Conservation (phyloP, 2,797 vertebrate species). For the Schizopygopsis malacanthus region DNA sequence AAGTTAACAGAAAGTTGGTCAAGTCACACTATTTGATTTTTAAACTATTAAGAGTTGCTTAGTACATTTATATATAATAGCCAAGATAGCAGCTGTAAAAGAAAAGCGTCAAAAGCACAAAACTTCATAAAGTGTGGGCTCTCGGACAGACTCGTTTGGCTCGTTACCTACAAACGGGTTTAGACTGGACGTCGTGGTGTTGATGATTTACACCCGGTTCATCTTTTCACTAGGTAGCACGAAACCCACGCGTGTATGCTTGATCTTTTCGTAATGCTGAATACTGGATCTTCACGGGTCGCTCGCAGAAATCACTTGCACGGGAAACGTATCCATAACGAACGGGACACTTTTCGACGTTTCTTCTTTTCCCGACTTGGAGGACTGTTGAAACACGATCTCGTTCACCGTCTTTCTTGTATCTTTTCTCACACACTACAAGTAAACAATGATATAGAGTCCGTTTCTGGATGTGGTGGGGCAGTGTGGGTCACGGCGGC, state of each 20-base stretch:
- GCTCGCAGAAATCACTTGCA: not conserved
- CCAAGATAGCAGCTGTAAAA: constrained; percentile 48
- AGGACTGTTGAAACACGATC: constrained; percentile 40
- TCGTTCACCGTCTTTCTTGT: not conserved
- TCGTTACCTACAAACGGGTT: not conserved
- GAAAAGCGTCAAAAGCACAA: constrained; percentile 34
- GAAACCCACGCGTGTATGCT: constrained; percentile 31
- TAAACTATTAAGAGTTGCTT: constrained; percentile 50
- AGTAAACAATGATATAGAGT: constrained; percentile 68
- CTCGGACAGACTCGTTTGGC: not conserved
- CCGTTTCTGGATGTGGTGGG: constrained; percentile 56
- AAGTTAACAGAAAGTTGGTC: constrained; percentile 47
- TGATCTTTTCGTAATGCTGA: constrained; percentile 45
- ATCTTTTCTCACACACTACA: constrained; percentile 59
- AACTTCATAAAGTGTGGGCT: not conserved
- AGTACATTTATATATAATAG: constrained; percentile 57
- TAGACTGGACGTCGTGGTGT: not conserved
- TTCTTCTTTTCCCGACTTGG: constrained; percentile 34
- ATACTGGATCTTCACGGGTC: constrained; percentile 22
- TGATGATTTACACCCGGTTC: not conserved
- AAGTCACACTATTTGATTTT: constrained; percentile 57
- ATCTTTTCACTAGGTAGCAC: constrained; percentile 17
- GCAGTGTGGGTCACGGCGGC: constrained; percentile 36
- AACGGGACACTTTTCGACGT: not conserved
- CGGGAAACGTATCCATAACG: not conserved